These are phyloP conservation scores for Pristionchus exspectatus DNA, from an alignment of 2,888 invertebrate genomes.

Conservation along the genomic window DNA sequence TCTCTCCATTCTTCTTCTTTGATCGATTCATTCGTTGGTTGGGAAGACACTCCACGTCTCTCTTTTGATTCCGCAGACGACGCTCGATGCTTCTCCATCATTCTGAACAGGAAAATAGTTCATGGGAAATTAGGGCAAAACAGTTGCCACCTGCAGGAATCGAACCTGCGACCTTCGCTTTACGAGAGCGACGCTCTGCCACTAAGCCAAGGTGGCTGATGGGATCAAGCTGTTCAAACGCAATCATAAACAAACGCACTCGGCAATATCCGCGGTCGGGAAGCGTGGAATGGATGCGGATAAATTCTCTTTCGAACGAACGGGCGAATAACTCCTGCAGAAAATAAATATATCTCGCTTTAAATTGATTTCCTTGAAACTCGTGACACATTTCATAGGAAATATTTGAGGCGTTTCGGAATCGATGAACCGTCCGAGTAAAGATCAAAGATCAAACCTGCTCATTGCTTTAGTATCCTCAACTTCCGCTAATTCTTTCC, in stretches of 20 bases:
- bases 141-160: constrained; percentile 29
- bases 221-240: not conserved
- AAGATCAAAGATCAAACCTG: constrained; percentile 26
- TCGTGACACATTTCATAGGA: too few relatives aligned
- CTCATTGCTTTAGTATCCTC: constrained; percentile 20
- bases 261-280: constrained; percentile 37
- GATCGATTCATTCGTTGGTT: constrained; percentile 27
- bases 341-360: too few relatives aligned
- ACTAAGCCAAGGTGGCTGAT: constrained; percentile 1
- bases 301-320: constrained; percentile 42
- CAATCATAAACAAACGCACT: constrained; percentile 17
- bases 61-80: constrained; percentile 8
- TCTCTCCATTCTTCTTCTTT: constrained; percentile 30
- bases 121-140: not conserved
- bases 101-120: not conserved
- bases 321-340: constrained; percentile 51
- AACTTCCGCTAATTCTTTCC: constrained; percentile 41
- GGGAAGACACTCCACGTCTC: not conserved
- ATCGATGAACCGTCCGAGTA: too few relatives aligned
- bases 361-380: too few relatives aligned
- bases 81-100: not conserved
- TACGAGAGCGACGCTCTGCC: constrained; percentile 36
- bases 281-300: constrained; percentile 11
- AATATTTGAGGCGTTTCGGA: too few relatives aligned
- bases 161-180: constrained; percentile 42